Evolutionary conservation across 2,888 invertebrate genomes (phyloP).

Genomic region (Rhogogaster chlorosoma): DNA sequence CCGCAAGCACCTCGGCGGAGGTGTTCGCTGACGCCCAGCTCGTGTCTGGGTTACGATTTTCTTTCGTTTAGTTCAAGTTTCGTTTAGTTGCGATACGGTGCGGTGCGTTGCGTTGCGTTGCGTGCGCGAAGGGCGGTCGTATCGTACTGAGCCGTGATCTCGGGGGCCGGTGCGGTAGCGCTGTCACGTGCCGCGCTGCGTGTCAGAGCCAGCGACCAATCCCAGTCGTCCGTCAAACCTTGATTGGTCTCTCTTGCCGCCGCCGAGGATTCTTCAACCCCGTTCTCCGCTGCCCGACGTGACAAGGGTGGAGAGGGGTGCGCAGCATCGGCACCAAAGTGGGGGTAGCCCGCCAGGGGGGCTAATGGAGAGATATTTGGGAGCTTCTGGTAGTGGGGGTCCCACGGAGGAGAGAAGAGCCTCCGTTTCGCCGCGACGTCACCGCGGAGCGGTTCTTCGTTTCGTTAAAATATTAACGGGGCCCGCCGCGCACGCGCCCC

Average conservation of each 20-base stretch:
- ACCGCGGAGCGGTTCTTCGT: slow-evolving; percentile 16
- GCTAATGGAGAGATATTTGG: slow-evolving; percentile 78
- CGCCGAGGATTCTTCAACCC: slow-evolving; percentile 77
- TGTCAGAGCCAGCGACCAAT: slow-evolving; percentile 77
- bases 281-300: slow-evolving; percentile 74
- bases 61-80: neutral
- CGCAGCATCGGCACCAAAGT: slow-evolving; percentile 61
- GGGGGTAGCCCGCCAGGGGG: slow-evolving; percentile 72
- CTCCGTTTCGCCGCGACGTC: slow-evolving; percentile 11
- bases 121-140: slow-evolving; percentile 77
- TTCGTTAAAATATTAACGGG: slow-evolving; percentile 54
- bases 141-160: slow-evolving; percentile 77
- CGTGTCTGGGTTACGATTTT: slow-evolving; percentile 4
- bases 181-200: slow-evolving; percentile 78
- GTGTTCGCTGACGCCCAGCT: slow-evolving; percentile 30
- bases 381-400: slow-evolving; percentile 67
- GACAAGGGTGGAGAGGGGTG: slow-evolving; percentile 73
- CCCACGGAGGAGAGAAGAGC: slow-evolving; percentile 59
- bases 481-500: slow-evolving; percentile 70
- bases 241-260: slow-evolving; percentile 80
- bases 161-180: slow-evolving; percentile 76
- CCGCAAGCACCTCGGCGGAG: slow-evolving; percentile 41
- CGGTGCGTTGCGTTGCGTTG: slow-evolving; percentile 62
- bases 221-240: slow-evolving; percentile 80
- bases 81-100: slow-evolving; percentile 3